Conservation (phyloP, 1,140 invertebrate genomes). For the Cyphomyrmex costatus region DNA sequence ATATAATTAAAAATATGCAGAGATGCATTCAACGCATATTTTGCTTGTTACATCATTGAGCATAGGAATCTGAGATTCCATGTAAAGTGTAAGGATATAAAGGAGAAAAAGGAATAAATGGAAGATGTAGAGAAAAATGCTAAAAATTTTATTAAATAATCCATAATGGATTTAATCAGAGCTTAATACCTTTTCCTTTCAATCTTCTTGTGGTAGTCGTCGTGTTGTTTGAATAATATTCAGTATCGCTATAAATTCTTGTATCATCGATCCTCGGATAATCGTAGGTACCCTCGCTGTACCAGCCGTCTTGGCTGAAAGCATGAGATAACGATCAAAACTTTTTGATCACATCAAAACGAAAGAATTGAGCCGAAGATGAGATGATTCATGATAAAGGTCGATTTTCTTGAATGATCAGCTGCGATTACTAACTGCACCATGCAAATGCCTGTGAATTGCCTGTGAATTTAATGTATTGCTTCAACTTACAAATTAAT, state of each 20-base stretch:
- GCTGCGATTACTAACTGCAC: conserved; percentile 49
- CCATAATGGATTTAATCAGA: neutral
- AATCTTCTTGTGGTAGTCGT: conserved; percentile 82
- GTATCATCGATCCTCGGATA: conserved; percentile 84
- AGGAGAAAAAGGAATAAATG: neutral
- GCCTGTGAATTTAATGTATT: conserved; percentile 7
- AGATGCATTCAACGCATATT: neutral
- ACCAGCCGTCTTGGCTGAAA: conserved; percentile 86
- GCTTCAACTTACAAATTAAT: neutral
- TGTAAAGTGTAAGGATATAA: neutral
- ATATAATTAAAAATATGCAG: neutral
- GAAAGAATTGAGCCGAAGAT: conserved; percentile 39
- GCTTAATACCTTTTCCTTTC: conserved; percentile 76
- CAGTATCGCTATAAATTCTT: conserved; percentile 86
- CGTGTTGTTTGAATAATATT: conserved; percentile 84
- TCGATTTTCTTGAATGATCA: conserved; percentile 25
- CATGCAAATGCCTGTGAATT: conserved; percentile 72
- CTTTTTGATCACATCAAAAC: neutral
- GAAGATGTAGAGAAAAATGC: neutral
- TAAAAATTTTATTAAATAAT: conserved; percentile 16
- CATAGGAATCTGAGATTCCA: neutral
- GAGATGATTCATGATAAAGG: conserved; percentile 65
- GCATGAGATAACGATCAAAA: conserved; percentile 67
- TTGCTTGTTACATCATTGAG: neutral
- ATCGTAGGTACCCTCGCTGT: conserved; percentile 85